These are phyloP conservation scores for Zaprionus ornatus DNA, from an alignment of 1,140 invertebrate species.

Conservation along the genomic window DNA sequence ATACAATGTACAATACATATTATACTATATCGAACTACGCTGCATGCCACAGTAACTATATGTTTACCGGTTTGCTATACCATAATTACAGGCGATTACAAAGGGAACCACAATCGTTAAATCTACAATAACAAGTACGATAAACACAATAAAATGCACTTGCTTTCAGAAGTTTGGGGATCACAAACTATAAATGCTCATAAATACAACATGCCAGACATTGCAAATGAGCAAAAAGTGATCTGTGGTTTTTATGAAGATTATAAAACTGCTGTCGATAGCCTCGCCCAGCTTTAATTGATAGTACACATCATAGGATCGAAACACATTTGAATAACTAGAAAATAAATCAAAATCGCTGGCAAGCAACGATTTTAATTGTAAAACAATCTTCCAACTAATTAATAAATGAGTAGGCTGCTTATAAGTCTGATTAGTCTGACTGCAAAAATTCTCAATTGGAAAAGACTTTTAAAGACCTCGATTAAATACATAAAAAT, in stretches of 20 bases:
- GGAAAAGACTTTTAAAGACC: no score
- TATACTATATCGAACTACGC: not conserved
- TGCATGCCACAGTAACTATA: not conserved
- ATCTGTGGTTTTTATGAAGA: not conserved
- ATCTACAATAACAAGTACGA: conserved; percentile 13
- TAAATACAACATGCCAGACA: not conserved
- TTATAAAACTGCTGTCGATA: not conserved
- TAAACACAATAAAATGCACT: conserved; percentile 20
- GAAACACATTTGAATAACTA: not conserved
- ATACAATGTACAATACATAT: not conserved
- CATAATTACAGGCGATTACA: conserved; percentile 13
- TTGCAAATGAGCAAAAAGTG: not conserved
- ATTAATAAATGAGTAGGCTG: not conserved
- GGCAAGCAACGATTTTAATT: not conserved
- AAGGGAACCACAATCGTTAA: conserved; percentile 7
- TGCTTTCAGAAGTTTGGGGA: not conserved
- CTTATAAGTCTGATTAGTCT: no score
- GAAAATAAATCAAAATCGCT: not conserved
- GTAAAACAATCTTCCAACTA: not conserved
- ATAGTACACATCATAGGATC: not conserved
- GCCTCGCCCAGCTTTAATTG: not conserved
- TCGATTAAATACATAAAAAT: no score
- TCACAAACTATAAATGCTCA: not conserved
- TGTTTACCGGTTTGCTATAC: conserved; percentile 5
- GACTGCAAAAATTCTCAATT: no score